Evolutionary conservation across 1,140 invertebrate genomes (phyloP), one percentile per base, ranked within the genome.

Genomic region (Achatina immaculata): DNA sequence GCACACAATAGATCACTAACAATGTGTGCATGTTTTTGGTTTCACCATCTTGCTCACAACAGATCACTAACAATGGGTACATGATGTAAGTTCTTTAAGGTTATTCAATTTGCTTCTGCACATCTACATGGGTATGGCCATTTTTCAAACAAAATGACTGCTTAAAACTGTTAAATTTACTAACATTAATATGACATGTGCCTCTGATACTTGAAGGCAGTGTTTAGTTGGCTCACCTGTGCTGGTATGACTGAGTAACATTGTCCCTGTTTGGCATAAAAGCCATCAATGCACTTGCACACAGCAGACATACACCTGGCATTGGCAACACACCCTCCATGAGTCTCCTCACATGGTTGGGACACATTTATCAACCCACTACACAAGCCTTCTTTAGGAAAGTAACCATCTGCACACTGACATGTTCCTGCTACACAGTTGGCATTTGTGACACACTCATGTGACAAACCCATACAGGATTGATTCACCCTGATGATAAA

Each of bases 391-490:
- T 69, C 77, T 55, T 80, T 80, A 31, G 45, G 77, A 62, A 82
- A 82, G 72, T 82, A 82, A 58, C 74, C 73, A 3, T 38, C 55
- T 7, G 69, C 77, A 51, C 81, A 82, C 31, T 75, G 16, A 51
- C 81, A 82, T 9, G 19, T 28, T 0, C 42, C 58, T 21, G 74
- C 62, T 16, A 45, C 45, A 34, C 81, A 82, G n/a, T 58, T 16
- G 0, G 81, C 77, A 65, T 82, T 75, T 28, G 78, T 69, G 9
- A 80, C 73, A 62, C 81, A 82, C 38, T 82, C 77, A 34, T 82
- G 58, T 16, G 48, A 14, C 24, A 40, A 68, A 40, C 34, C 34
- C 42, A 51, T 78, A 80, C 72, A 77, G 11, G 28, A 3, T 28
- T 31, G 3, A 28, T 51, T 75, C 45, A 31, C 45, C 14, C 73